These are phyloP conservation scores for Parnassius mnemosyne DNA, from an alignment of 2,888 invertebrate species.

Conservation along the genomic window DNA sequence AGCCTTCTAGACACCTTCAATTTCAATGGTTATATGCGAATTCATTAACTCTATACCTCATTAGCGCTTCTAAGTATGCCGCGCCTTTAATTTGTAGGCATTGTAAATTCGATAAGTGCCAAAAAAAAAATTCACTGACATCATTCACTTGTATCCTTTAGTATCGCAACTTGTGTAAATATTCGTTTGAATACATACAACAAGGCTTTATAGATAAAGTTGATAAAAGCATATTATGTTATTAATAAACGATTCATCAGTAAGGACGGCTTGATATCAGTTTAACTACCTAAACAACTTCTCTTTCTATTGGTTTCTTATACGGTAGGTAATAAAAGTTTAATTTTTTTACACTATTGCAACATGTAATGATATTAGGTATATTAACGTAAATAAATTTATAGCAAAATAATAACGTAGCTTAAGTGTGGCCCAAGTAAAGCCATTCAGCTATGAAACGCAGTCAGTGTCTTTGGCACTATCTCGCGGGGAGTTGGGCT, in stretches of 20 bases:
- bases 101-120: constrained; percentile 19
- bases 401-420: too few species aligned
- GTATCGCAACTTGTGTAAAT: constrained; percentile 29
- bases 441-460: too few species aligned
- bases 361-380: too few species aligned
- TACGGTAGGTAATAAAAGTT: constrained; percentile 3
- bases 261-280: constrained; percentile 1
- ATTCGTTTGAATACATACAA: constrained; percentile 26
- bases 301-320: constrained; percentile 5
- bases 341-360: too few species aligned
- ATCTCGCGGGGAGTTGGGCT: too few species aligned
- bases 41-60: constrained; percentile 19
- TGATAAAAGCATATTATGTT: constrained; percentile 13
- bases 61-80: constrained; percentile 24
- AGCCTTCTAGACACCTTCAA: constrained; percentile 32
- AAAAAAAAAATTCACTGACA: constrained; percentile 30
- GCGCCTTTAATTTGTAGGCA: constrained; percentile 19
- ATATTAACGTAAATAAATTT: too few species aligned
- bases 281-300: constrained; percentile 12
- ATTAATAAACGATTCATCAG: constrained; percentile 10
- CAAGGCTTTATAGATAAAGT: constrained; percentile 13
- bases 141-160: constrained; percentile 24
- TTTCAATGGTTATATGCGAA: constrained; percentile 24
- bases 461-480: too few species aligned
- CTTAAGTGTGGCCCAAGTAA: too few species aligned